Evolutionary conservation across 1,140 invertebrate genomes (phyloP).

Genomic region (Sesamia nonagrioides): DNA sequence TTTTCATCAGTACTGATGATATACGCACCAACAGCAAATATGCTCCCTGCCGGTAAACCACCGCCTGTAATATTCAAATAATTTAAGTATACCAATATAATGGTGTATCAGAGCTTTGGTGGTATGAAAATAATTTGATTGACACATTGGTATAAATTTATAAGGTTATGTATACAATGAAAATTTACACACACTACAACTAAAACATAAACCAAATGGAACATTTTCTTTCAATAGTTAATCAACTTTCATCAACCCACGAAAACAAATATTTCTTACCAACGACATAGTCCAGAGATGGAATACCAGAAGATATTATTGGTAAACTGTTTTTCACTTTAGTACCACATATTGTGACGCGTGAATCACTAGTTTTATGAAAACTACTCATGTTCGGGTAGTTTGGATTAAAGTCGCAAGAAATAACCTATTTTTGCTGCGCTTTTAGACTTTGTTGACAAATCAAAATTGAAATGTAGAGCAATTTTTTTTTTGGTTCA

Average conservation of each 20-base stretch:
- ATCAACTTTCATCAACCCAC: too few relatives aligned
- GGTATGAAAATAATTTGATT: not conserved
- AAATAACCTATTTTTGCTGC: not conserved
- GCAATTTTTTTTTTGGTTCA: too few relatives aligned
- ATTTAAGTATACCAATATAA: not conserved
- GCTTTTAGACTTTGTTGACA: too few relatives aligned
- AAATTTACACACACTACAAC: not conserved
- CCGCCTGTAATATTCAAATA: slow-evolving; percentile 85
- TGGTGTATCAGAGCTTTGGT: too few relatives aligned
- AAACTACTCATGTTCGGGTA: slow-evolving; percentile 71
- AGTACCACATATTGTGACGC: slow-evolving; percentile 69
- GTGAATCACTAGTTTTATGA: slow-evolving; percentile 69
- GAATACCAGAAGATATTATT: slow-evolving; percentile 90
- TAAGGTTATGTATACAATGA: not conserved
- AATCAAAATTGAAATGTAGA: too few relatives aligned
- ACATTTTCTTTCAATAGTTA: not conserved
- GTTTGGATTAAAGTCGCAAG: not conserved
- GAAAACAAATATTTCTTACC: slow-evolving; percentile 77
- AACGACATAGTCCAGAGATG: slow-evolving; percentile 90
- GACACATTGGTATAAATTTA: not conserved
- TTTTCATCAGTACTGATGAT: too few relatives aligned
- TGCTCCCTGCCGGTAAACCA: slow-evolving; percentile 87
- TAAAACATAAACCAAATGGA: not conserved
- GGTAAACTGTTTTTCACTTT: slow-evolving; percentile 81
- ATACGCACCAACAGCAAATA: slow-evolving; percentile 87